Percentiles rank a stretch among this genome's conserved stretches.
Evolutionary conservation across 2,113 vertebrate species (phyloP).

Genomic region (Mixornis gularis): DNA sequence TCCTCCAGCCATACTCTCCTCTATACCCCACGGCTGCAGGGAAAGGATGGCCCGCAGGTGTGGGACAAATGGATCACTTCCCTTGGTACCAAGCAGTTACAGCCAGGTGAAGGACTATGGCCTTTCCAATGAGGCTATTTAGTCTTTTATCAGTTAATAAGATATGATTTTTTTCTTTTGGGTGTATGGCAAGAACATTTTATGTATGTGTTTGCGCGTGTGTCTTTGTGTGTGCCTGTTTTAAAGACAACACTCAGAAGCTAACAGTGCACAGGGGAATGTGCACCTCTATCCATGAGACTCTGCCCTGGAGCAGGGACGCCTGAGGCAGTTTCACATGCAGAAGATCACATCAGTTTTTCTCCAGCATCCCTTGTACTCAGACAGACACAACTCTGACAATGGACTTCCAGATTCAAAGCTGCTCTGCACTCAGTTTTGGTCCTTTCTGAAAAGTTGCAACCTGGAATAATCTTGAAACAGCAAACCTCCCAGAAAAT

Average conservation of each 20-base stretch:
- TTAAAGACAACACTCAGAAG: background rate
- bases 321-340: background rate
- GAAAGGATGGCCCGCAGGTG: fast-evolving
- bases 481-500: background rate
- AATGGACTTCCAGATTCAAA: background rate
- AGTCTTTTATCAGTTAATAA: background rate
- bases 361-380: background rate
- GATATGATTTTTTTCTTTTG: background rate
- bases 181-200: background rate
- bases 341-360: background rate
- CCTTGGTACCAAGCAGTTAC: background rate
- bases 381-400: background rate
- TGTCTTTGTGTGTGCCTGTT: background rate
- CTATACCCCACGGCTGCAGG: background rate
- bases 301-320: background rate
- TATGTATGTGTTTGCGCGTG: background rate
- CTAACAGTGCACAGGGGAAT: background rate
- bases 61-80: background rate
- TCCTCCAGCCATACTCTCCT: background rate
- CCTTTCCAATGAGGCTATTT: background rate
- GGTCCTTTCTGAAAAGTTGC: background rate
- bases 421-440: background rate
- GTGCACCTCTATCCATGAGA: background rate
- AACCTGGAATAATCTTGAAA: background rate
- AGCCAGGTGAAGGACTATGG: background rate